A percentile compares a stretch with the other conserved stretches of the same genome.
Conservation (phyloP, 2,113 vertebrate species). For the Pachypanchax playfairii region DNA sequence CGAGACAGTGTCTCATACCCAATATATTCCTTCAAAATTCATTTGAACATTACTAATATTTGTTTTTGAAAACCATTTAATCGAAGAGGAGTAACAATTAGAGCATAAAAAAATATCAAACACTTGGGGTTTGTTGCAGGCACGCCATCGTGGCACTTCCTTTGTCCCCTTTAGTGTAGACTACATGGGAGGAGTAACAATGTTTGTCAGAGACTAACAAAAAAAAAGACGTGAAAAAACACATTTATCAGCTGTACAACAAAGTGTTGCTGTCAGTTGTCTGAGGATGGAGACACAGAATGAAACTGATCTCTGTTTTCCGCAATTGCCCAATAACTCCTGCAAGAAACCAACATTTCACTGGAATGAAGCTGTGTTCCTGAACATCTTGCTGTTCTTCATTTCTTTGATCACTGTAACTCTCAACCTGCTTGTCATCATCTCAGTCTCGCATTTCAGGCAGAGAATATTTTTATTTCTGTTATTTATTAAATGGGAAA, state of each 20-base stretch:
- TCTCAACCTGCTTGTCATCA: conserved; percentile 39
- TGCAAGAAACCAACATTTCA: conserved; percentile 9
- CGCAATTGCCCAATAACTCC: conserved; percentile 17
- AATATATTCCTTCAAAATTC: no score
- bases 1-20: no score
- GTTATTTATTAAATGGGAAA: background rate
- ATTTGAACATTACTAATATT: no score
- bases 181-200: background rate
- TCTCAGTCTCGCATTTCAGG: conserved; percentile 37
- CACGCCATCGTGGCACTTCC: no score
- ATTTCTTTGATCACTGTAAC: conserved; percentile 8
- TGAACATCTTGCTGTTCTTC: background rate
- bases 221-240: no score
- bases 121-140: no score
- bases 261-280: background rate
- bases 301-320: conserved; percentile 26
- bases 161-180: no score
- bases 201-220: background rate
- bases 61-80: no score
- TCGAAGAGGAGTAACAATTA: no score
- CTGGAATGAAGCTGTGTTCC: background rate
- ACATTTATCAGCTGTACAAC: background rate
- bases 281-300: conserved; percentile 6
- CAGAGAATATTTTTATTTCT: background rate
- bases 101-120: no score